Evolutionary conservation across 2,797 vertebrate species (phyloP).

Genomic region (Schizopygopsis pylzovi): DNA sequence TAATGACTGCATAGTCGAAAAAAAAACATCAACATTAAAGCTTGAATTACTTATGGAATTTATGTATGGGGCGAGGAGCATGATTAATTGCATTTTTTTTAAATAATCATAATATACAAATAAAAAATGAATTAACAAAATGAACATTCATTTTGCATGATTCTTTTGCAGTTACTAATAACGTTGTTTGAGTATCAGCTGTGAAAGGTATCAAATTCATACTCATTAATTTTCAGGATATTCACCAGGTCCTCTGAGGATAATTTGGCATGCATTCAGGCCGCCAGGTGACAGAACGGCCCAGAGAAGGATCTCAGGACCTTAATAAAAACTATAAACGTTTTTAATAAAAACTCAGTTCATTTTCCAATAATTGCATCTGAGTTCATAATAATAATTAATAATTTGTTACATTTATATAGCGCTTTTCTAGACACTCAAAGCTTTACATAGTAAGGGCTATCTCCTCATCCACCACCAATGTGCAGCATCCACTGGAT

Average conservation of each 20-base stretch:
- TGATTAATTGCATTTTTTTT: not conserved
- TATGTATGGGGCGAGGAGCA: not conserved
- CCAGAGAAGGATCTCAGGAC: not conserved
- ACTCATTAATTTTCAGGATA: slow-evolving; percentile 25
- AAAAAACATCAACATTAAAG: not conserved
- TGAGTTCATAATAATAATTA: too few species aligned
- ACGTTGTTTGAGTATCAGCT: slow-evolving; percentile 11
- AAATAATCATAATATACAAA: not conserved
- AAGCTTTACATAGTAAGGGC: too few species aligned
- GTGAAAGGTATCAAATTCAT: slow-evolving; percentile 8
- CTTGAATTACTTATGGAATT: not conserved
- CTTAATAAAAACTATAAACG: slow-evolving; percentile 28
- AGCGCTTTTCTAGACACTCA: too few species aligned
- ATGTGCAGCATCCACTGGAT: too few species aligned
- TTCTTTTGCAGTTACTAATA: slow-evolving; percentile 4
- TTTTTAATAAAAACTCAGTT: slow-evolving; percentile 26
- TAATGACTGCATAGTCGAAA: not conserved
- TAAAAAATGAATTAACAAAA: not conserved
- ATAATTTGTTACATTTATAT: too few species aligned
- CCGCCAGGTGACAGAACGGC: slow-evolving; percentile 17
- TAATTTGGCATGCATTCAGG: slow-evolving; percentile 30
- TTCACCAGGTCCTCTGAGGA: slow-evolving; percentile 7
- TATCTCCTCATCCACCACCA: too few species aligned
- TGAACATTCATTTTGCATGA: not conserved
- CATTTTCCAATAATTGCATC: slow-evolving; percentile 18